A percentile compares a stretch with the other conserved stretches of the same genome.
Conservation (phyloP, 2,797 vertebrate genomes). For the Sebastes nivosus region DNA sequence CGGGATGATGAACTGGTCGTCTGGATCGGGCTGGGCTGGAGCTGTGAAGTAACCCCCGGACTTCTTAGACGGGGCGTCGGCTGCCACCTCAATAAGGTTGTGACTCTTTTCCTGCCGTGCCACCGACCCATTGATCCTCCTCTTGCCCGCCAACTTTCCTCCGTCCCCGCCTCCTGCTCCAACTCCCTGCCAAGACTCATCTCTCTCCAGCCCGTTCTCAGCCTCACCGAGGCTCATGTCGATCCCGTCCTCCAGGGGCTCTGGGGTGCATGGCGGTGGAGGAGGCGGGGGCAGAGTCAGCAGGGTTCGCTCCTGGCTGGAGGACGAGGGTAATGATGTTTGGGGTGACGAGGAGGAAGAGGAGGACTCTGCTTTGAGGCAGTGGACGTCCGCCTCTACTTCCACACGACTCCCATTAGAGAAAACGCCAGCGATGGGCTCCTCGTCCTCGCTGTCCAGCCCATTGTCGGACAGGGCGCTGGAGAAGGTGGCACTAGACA, state of each 20-base stretch:
- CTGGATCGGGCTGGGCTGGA: constrained; percentile 94
- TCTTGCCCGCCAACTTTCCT: constrained; percentile 76
- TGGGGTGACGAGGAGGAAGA: constrained; percentile 27
- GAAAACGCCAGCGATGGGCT: constrained; percentile 96
- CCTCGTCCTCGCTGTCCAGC: constrained; percentile 96
- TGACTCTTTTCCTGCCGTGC: constrained; percentile 94
- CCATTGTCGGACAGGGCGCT: constrained; percentile 97
- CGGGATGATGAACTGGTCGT: constrained; percentile 98
- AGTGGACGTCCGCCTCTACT: constrained; percentile 95
- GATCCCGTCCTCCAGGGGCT: constrained; percentile 84
- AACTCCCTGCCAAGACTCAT: constrained; percentile 68
- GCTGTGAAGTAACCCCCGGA: constrained; percentile 95
- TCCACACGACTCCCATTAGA: constrained; percentile 95
- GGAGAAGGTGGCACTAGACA: constrained; percentile 97
- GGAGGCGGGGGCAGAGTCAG: constrained; percentile 69
- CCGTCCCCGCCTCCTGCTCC: constrained; percentile 66
- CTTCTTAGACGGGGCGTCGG: constrained; percentile 90
- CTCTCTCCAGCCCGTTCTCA: constrained; percentile 62
- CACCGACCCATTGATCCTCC: constrained; percentile 91
- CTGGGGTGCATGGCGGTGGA: constrained; percentile 75
- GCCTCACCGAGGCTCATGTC: constrained; percentile 64
- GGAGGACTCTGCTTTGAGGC: constrained; percentile 71
- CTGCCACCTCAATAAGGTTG: constrained; percentile 94
- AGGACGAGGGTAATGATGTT: constrained; percentile 20
- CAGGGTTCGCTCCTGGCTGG: constrained; percentile 49